A percentile compares a stretch with the other conserved stretches of the same genome.
Conservation (phyloP, 2,888 invertebrate genomes). For the Acleris emargana region DNA sequence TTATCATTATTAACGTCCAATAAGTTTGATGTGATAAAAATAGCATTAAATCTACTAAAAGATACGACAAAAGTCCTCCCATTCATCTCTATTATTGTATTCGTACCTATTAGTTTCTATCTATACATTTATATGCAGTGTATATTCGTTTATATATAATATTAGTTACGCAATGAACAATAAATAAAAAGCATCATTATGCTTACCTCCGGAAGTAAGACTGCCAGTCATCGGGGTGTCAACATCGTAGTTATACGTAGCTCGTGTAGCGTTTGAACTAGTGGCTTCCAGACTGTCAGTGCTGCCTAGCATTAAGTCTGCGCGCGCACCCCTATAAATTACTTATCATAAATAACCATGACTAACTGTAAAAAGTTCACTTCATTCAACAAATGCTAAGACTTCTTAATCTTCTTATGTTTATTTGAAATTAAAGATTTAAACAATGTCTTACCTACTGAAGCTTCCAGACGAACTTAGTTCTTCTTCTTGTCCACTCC, state of each 20-base stretch:
- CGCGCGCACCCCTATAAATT: slow-evolving; percentile 64
- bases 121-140: too few species aligned
- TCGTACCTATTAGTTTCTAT: too few species aligned
- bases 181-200: slow-evolving; percentile 10
- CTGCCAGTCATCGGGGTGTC: slow-evolving; percentile 94
- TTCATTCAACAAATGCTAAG: neutral
- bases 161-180: neutral
- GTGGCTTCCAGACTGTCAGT: slow-evolving; percentile 90
- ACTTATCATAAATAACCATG: neutral
- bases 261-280: slow-evolving; percentile 91
- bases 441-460: slow-evolving; percentile 62
- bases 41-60: too few species aligned
- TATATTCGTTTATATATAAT: too few species aligned
- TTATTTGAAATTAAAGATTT: neutral
- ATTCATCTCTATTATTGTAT: too few species aligned
- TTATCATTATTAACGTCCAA: too few species aligned
- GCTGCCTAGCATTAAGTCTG: slow-evolving; percentile 85
- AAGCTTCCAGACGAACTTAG: slow-evolving; percentile 81
- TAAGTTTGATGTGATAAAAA: too few species aligned
- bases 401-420: too few species aligned
- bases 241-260: slow-evolving; percentile 92
- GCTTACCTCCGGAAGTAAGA: slow-evolving; percentile 87
- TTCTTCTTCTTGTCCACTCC: slow-evolving; percentile 82
- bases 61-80: too few species aligned
- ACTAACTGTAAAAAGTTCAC: neutral